phyloP scores from a whole-genome alignment of 1,140 invertebrate species.

The Bicyclus anynana region DNA sequence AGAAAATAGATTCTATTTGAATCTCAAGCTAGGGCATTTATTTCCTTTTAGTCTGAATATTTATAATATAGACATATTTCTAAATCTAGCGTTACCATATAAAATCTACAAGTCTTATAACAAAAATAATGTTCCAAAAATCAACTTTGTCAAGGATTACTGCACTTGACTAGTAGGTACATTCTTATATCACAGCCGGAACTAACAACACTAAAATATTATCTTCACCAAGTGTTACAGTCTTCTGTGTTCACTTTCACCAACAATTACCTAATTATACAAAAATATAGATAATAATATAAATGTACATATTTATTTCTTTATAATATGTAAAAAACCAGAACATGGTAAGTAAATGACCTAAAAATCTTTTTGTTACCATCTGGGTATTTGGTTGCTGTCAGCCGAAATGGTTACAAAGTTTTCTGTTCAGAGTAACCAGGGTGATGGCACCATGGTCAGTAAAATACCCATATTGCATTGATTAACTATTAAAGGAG shows the following conservation, averaged over 20 bases:
- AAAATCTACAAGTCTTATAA: slow-evolving; percentile 1
- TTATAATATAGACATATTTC: not conserved
- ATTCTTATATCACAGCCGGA: slow-evolving; percentile 18
- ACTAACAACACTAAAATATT: not conserved
- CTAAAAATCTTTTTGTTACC: too few relatives aligned
- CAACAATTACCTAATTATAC: not conserved
- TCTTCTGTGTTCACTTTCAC: not conserved
- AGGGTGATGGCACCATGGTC: too few relatives aligned
- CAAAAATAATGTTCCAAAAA: slow-evolving; percentile 10
- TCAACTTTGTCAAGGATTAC: slow-evolving; percentile 16
- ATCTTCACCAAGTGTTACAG: not conserved
- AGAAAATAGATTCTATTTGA: too few relatives aligned
- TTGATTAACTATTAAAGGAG: too few relatives aligned
- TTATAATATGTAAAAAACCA: too few relatives aligned
- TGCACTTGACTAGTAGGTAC: slow-evolving; percentile 28
- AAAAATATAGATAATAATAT: not conserved
- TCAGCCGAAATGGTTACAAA: too few relatives aligned
- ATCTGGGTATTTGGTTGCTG: too few relatives aligned
- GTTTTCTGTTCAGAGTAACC: too few relatives aligned
- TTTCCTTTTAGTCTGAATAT: not conserved
- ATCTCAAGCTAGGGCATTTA: too few relatives aligned
- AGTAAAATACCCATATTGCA: too few relatives aligned
- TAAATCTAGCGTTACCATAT: slow-evolving; percentile 4
- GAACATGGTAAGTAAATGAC: too few relatives aligned
- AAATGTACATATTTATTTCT: too few relatives aligned